Evolutionary conservation across 53 echinoderm and acorn worm species (phyloP), one percentile per base, ranked within the genome.

Genomic region (Crossaster papposus): DNA sequence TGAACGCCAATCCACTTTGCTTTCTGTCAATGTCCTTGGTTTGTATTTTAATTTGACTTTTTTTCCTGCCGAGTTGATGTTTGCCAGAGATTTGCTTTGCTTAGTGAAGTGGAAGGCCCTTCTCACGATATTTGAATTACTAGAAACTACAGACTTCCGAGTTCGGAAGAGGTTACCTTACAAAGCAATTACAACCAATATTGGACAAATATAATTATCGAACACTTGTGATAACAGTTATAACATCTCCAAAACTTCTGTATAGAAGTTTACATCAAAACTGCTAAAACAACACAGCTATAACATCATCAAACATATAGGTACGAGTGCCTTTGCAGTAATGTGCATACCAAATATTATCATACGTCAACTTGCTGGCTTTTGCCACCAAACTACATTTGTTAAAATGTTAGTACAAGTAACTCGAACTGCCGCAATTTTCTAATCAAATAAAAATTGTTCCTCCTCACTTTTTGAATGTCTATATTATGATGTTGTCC

Each of bases 121-220:
- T 70, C 81, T 83, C 65, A 83, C 83, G 83, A 83, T 37, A 83
- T 35, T 44, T 36, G 36, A 81, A 64, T 30, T 80, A 12, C 23
- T 36, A 5, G 36, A 81, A 50, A 38, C n/a, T 36, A 17, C 11
- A 50, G 44, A 62, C 29, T 81, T 81, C 50, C 34, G 1, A 64
- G 64, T 81, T 65, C 15, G 14, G 81, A 35, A 24, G 37, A 20
- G 23, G 31, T 64, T 35, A 64, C 81, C 81, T 79, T 35, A 63
- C 81, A 15, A 54, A 64, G 38, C 81, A 64, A 35, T 68, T 38
- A 82, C 10, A 36, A 74, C 35, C 15, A 18, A 14, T 20, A 4
- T 58, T 44, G 44, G 44, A 9, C 44, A 44, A 44, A 44, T 7
- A 44, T 44, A 44, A n/a, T n/a, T 44, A 44, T 44, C 44, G 9